Percentiles rank a stretch among this genome's conserved stretches.
phyloP scores from a whole-genome alignment of 2,113 vertebrate species.

The Asarcornis scutulata region DNA sequence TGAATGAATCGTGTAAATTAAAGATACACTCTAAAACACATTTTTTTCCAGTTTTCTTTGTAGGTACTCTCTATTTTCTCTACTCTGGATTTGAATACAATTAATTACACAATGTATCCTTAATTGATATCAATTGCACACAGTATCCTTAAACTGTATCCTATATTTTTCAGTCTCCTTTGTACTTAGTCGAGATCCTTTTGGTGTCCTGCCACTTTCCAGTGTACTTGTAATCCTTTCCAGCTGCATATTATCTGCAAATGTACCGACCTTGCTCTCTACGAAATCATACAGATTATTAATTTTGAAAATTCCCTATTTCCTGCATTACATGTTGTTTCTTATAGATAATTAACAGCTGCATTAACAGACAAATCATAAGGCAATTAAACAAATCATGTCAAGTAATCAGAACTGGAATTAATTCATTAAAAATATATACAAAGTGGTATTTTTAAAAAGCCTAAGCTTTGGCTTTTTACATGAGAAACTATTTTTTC shows the following conservation, averaged over 20 bases:
- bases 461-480: fast-evolving
- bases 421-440: background rate
- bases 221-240: background rate
- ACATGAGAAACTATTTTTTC: too few species aligned
- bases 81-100: background rate
- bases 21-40: background rate
- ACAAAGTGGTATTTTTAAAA: background rate
- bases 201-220: fast-evolving
- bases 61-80: background rate
- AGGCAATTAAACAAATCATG: background rate
- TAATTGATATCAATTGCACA: background rate
- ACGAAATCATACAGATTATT: fast-evolving
- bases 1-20: fast-evolving
- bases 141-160: background rate
- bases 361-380: background rate
- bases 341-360: background rate
- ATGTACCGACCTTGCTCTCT: background rate
- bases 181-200: background rate
- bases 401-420: background rate
- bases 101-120: background rate
- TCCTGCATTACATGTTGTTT: background rate
- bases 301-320: background rate
- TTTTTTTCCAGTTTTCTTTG: background rate
- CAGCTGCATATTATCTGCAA: background rate
- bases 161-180: background rate